phyloP scores from a whole-genome alignment of 2,888 invertebrate genomes.

The Oscheius sp. region DNA sequence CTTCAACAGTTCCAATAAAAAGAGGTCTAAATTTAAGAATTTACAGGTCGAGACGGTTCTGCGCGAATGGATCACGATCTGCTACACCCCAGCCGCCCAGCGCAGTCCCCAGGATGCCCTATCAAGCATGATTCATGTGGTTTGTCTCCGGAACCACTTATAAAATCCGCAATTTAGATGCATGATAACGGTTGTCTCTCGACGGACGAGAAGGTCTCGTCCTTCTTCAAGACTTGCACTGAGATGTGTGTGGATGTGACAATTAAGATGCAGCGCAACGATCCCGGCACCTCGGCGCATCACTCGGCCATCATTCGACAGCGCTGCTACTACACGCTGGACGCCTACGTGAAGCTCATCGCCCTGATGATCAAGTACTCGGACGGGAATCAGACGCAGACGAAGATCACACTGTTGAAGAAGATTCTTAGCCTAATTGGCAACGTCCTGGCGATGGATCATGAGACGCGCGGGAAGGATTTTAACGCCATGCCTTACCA shows the following conservation, averaged over 20 bases:
- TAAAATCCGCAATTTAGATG: slow-evolving; percentile 79
- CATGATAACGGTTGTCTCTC: slow-evolving; percentile 94
- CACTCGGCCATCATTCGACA: slow-evolving; percentile 81
- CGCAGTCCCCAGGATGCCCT: slow-evolving; percentile 82
- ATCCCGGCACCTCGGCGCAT: slow-evolving; percentile 36
- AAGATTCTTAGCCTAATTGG: slow-evolving; percentile 87
- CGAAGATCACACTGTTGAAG: slow-evolving; percentile 94
- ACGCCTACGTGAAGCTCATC: slow-evolving; percentile 70
- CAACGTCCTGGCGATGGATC: slow-evolving; percentile 93
- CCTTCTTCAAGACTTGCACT: slow-evolving; percentile 95
- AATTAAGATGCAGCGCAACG: slow-evolving; percentile 76
- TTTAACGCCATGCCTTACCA: slow-evolving; percentile 99
- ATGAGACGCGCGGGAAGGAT: slow-evolving; percentile 87
- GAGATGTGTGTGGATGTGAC: slow-evolving; percentile 96
- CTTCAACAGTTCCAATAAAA: neutral
- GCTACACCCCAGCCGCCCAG: slow-evolving; percentile 79
- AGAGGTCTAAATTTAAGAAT: neutral
- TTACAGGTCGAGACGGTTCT: slow-evolving; percentile 89
- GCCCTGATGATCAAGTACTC: slow-evolving; percentile 82
- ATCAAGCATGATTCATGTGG: slow-evolving; percentile 84
- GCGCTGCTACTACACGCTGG: slow-evolving; percentile 91
- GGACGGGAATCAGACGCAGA: slow-evolving; percentile 89
- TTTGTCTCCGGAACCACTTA: slow-evolving; percentile 34
- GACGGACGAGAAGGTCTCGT: slow-evolving; percentile 94
- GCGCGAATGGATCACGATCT: slow-evolving; percentile 93